Evolutionary conservation across 2,797 vertebrate genomes (phyloP).

Genomic region (Craterocephalus amniculus): DNA sequence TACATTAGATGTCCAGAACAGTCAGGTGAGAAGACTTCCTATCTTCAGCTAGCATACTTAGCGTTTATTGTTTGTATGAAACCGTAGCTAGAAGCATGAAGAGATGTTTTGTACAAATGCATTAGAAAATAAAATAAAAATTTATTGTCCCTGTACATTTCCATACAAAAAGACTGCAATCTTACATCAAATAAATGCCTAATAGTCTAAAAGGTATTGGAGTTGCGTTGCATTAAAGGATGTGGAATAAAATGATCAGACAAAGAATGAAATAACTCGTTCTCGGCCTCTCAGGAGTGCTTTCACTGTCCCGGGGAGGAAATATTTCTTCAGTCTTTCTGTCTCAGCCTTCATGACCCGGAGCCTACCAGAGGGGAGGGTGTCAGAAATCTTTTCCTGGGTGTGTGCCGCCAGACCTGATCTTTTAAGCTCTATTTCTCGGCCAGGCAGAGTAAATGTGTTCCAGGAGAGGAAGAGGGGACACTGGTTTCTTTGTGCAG

Average conservation of each 20-base stretch:
- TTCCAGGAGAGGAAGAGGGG: too few relatives aligned
- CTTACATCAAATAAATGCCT: too few relatives aligned
- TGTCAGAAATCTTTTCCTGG: background rate
- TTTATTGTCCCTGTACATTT: background rate
- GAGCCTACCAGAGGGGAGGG: background rate
- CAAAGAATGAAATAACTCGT: too few relatives aligned
- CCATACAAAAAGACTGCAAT: background rate
- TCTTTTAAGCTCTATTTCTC: slow-evolving; percentile 2
- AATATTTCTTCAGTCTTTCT: background rate
- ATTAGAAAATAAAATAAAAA: background rate
- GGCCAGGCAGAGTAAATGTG: background rate
- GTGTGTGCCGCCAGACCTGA: slow-evolving; percentile 1
- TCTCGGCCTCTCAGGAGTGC: background rate
- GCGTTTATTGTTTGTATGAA: background rate
- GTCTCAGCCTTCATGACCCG: background rate
- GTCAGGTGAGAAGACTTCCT: background rate
- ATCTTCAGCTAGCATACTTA: background rate
- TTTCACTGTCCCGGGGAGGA: background rate
- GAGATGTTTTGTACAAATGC: background rate
- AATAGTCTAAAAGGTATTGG: background rate
- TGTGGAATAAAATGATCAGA: too few relatives aligned
- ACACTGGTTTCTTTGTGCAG: too few relatives aligned
- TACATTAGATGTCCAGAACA: background rate
- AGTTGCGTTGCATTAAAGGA: too few relatives aligned
- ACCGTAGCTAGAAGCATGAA: background rate